phyloP scores from a whole-genome alignment of 2,888 invertebrate genomes.

The Dryobotodes eremita region DNA sequence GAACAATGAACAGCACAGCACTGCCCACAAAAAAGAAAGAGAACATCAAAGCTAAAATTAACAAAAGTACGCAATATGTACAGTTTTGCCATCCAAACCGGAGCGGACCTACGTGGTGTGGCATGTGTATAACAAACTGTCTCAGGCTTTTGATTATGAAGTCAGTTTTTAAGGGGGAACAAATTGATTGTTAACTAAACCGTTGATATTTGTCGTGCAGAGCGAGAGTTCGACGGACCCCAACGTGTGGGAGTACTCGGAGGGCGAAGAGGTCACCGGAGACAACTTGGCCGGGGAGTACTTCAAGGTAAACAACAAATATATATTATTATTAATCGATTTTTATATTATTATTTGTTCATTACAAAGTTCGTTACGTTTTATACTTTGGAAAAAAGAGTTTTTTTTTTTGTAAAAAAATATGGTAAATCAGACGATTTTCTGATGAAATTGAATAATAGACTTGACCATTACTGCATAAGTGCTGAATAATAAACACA shows the following conservation, averaged over 20 bases:
- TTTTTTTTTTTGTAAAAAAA: not conserved
- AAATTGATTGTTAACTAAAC: not conserved
- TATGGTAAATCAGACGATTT: too few relatives aligned
- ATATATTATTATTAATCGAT: too few relatives aligned
- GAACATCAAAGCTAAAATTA: not conserved
- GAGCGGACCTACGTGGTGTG: not conserved
- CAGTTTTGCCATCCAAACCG: not conserved
- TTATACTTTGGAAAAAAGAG: not conserved
- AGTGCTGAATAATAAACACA: not conserved
- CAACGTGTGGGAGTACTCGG: conserved; percentile 80
- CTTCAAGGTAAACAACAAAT: conserved; percentile 81
- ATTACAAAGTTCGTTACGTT: not conserved
- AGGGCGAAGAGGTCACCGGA: conserved; percentile 81
- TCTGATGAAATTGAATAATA: not conserved
- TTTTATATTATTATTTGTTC: not conserved
- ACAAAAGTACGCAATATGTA: too few relatives aligned
- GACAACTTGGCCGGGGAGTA: conserved; percentile 86
- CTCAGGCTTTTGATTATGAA: not conserved
- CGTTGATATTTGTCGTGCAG: conserved; percentile 63
- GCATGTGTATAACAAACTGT: too few relatives aligned
- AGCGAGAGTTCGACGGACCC: conserved; percentile 81
- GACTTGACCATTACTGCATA: not conserved
- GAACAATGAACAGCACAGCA: not conserved
- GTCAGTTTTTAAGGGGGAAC: too few relatives aligned
- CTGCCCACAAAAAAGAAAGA: not conserved